Conservation (phyloP, 1,140 invertebrate species). For the Armadillidium nasatum region DNA sequence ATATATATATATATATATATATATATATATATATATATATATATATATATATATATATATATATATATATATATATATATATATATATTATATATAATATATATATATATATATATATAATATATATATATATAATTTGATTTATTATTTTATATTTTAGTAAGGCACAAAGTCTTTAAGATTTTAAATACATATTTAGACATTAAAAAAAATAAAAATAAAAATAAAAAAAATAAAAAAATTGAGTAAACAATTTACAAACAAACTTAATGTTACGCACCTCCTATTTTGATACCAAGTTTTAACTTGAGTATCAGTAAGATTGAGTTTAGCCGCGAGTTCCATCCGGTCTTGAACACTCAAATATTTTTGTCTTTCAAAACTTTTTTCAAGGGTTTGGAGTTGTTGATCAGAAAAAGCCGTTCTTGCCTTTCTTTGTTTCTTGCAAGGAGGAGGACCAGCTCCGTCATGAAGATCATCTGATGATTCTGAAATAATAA, state of each 20-base stretch:
- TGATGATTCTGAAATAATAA: not conserved
- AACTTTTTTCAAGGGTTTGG: conserved; percentile 93
- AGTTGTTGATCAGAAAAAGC: conserved; percentile 98
- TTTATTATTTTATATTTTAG: no score
- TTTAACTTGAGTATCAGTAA: conserved; percentile 98
- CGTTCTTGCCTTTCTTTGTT: conserved; percentile 93
- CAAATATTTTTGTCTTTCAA: conserved; percentile 96
- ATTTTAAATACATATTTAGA: no score
- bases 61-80: no score
- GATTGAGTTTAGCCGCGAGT: conserved; percentile 86
- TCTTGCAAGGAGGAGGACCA: conserved; percentile 60
- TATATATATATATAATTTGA: no score
- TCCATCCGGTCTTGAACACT: conserved; percentile 98
- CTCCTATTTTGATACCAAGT: conserved; percentile 99
- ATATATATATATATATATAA: no score
- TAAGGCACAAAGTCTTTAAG: no score
- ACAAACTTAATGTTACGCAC: conserved; percentile 53
- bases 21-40: no score
- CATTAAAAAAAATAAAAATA: no score
- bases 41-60: not conserved
- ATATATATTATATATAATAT: no score
- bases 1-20: no score
- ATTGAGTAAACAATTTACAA: no score
- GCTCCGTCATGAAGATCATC: not conserved
- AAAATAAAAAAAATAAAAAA: no score